Evolutionary conservation across 2,888 invertebrate genomes (phyloP).

Genomic region (Pterostichus niger): DNA sequence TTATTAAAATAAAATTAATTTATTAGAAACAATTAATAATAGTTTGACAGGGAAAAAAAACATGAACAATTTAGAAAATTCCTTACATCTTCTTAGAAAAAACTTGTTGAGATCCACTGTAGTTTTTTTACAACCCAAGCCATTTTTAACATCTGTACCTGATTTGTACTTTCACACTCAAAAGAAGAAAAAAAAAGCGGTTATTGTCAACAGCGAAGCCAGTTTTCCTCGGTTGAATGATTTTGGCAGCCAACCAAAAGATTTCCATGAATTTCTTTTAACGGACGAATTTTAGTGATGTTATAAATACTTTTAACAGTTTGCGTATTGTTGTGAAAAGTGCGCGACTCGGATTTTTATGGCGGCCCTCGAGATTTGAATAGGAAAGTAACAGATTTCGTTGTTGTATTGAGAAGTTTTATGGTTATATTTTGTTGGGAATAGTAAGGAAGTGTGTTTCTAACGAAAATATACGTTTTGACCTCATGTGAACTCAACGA

Average conservation of each 20-base stretch:
- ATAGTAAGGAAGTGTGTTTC: neutral
- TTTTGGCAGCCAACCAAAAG: conserved; percentile 19
- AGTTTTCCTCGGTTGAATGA: conserved; percentile 16
- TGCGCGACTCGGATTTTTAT: neutral
- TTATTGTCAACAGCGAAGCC: neutral
- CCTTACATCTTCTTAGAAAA: no score
- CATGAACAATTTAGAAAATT: no score
- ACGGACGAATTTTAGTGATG: neutral
- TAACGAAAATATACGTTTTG: neutral
- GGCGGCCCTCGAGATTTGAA: neutral
- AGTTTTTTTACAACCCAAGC: neutral
- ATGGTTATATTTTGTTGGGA: neutral
- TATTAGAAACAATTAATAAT: no score
- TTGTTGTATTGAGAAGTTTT: neutral
- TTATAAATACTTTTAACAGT: conserved; percentile 34
- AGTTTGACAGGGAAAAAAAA: no score
- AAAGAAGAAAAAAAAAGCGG: neutral
- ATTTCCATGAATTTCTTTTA: conserved; percentile 25
- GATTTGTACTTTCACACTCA: conserved; percentile 5
- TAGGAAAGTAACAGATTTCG: neutral
- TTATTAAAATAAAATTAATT: no score
- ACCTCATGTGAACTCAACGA: conserved; percentile 2
- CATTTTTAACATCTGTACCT: conserved; percentile 35
- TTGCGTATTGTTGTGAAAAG: conserved; percentile 4
- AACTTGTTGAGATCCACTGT: neutral